Base-by-base conservation (phyloP, 2,113 vertebrate genomes). In the Austrofundulus limnaeus region DNA sequence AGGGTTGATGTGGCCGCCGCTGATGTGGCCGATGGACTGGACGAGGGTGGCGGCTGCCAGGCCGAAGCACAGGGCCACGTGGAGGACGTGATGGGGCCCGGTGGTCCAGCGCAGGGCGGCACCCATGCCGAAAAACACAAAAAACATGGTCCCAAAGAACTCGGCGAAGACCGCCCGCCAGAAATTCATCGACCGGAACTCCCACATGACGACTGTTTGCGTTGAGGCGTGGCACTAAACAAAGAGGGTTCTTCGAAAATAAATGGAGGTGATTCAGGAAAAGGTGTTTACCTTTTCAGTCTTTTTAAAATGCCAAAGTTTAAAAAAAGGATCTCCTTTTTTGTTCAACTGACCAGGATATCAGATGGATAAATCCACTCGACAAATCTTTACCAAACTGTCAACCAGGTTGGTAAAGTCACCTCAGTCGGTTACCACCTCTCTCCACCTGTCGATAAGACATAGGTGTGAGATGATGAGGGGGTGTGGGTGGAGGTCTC, bases 101-200 rank as follows among this genome's bases (percentile, higher is more conserved):
- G 92, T 91, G 76, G 90, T 86, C 94, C 95, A 96, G 66, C 92
- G 95, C 62, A 96, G 88, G 7, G 95, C 94, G 2, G 94, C 93
- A 13, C 96, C 96, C 90, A 97, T 82, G 70, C 96, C 95, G 9
- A 97, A 94, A 80, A 97, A 94, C 53, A 96, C 93, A 11, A 96
- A 97, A 85, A 97, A 94, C 90, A 98, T 92, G 85, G 95, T 97
- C 83, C 94, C 95, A 68, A 96, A 95, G 86, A 97, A 95, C 85
- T 97, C 95, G 4, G 95, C 95, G 24, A 95, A 94, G 73, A 97
- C 87, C 13, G 95, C 95, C 92, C 95, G 94, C 95, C 96, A 98
- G 77, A 97, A 98, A 90, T 94, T 92, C 92, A 95, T 91, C 24
- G 95, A 96, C 38, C 94, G 91, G 78, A 97, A 92, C 90, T 97